Evolutionary conservation across 2,113 vertebrate genomes (phyloP).

Genomic region (Gnathonemus longibarbis): DNA sequence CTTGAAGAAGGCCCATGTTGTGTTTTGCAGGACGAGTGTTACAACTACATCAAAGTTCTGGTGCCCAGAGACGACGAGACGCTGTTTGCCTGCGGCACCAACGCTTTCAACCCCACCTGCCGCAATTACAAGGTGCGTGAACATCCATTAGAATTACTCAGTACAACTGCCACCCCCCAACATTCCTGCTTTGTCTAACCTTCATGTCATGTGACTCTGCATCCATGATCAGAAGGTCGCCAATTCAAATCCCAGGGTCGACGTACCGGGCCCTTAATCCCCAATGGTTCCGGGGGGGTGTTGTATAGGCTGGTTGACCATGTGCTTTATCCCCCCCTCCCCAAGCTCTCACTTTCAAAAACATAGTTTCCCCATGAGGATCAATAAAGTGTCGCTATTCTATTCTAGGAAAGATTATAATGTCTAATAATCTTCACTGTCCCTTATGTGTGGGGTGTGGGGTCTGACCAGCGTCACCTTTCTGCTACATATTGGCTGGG

Average conservation of each 20-base stretch:
- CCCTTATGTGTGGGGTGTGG: neutral
- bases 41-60: slow-evolving; percentile 84
- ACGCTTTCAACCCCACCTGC: slow-evolving; percentile 81
- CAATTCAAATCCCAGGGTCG: neutral
- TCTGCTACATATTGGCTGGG: neutral
- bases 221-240: neutral
- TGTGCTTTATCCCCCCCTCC: neutral
- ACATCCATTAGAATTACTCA: neutral
- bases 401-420: neutral
- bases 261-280: neutral
- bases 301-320: neutral
- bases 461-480: neutral
- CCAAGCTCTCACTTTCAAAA: neutral
- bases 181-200: neutral
- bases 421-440: neutral
- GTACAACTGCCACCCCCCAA: neutral
- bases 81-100: slow-evolving; percentile 78
- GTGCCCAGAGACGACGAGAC: slow-evolving; percentile 70
- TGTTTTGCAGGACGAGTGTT: slow-evolving; percentile 72
- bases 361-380: neutral
- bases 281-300: neutral
- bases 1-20: neutral
- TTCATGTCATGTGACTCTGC: neutral
- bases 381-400: neutral
- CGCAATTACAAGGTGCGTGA: slow-evolving; percentile 71